Percentiles rank a stretch among this genome's conserved stretches.
phyloP scores from a whole-genome alignment of 1,140 invertebrate species.

The Dolichoris vasculosae region DNA sequence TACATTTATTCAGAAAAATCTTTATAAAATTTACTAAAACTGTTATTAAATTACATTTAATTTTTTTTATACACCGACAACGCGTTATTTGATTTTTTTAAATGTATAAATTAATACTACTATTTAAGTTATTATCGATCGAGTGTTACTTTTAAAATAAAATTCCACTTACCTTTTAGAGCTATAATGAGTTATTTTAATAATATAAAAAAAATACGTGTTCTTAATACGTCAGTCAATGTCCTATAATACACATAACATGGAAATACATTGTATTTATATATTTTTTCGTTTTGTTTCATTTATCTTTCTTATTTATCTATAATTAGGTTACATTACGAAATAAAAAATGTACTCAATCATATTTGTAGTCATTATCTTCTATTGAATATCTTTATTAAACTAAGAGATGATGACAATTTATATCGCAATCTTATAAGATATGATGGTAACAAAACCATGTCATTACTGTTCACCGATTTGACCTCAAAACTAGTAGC shows the following conservation, averaged over 20 bases:
- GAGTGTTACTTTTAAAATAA: not conserved
- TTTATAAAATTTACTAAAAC: not conserved
- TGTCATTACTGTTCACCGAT: not conserved
- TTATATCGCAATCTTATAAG: not conserved
- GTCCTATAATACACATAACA: not conserved
- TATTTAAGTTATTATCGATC: no score
- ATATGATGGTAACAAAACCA: not conserved
- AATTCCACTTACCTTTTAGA: not conserved
- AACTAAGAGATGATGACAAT: not conserved
- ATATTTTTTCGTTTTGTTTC: not conserved
- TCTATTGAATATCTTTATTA: not conserved
- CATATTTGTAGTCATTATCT: not conserved
- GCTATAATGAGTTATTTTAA: not conserved
- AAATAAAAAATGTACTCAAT: not conserved
- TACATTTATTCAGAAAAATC: not conserved
- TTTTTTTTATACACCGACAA: no score
- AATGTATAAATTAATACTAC: no score
- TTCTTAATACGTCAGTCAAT: slow-evolving; percentile 10
- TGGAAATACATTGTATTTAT: not conserved
- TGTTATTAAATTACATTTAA: no score
- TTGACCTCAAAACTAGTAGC: not conserved
- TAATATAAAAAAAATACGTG: not conserved
- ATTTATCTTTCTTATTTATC: not conserved
- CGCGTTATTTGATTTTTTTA: not conserved
- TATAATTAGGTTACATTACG: slow-evolving; percentile 9